Base-by-base conservation (phyloP, 2,888 invertebrate genomes). In the Cosmia trapezina region DNA sequence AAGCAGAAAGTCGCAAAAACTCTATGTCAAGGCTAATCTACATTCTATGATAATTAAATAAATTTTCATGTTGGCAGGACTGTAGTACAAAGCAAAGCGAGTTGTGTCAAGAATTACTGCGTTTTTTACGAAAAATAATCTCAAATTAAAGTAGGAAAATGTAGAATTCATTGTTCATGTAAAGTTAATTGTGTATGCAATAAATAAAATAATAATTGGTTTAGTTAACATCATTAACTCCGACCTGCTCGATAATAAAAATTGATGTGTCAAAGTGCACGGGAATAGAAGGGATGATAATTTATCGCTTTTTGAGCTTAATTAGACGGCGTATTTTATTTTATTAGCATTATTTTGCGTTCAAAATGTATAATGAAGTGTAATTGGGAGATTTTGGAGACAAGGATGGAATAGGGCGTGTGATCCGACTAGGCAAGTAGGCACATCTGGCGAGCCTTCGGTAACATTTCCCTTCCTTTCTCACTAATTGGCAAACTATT, bases 11-110 rank as follows among this genome's bases (percentile, higher is more conserved):
- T 37, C 37, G 37, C 37, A 37, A 5, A 51, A 53, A 45, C 37
- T 75, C 76, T 60, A 79, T 73, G 43, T 53, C 79, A 54, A 73
- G 43, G 65, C 9, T 43, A 56, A 33, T 63, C 73, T 73, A 51
- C 63, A 43, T n/a, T 75, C 68, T 84, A 78, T 75, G 79, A 53
- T 73, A 37, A 67, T 45, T n/a, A 53, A 65, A 86, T 81, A 78
- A 73, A 83, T 89, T 80, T 83, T 82, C 69, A 72, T 22, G 84
- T 86, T 93, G 92, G 92, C 89, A 89, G 83, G 84, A 88, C 87
- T 89, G 87, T 80, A 89, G 91, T 95, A 94, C 93, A 95, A 95
- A 95, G 95, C 94, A 95, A 95, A 94, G 93, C 93, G 90, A 94
- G 91, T 93, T 93, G 93, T 95, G 94, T 94, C 93, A 95, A 91